A percentile compares a stretch with the other conserved stretches of the same genome.
phyloP scores from a whole-genome alignment of 2,113 vertebrate species.

The Tetrao urogallus region DNA sequence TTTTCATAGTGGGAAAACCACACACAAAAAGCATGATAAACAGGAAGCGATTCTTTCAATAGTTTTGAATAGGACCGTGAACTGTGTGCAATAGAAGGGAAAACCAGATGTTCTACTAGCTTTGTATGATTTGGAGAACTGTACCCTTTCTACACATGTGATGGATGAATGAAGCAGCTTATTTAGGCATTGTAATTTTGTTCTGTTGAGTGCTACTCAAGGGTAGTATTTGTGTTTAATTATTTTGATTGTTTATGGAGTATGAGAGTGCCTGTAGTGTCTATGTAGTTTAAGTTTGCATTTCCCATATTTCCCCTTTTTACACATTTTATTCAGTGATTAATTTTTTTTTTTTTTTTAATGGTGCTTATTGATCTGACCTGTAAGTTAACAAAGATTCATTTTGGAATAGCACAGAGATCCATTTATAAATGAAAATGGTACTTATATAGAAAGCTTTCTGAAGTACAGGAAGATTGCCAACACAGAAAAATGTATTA shows the following conservation, averaged over 20 bases:
- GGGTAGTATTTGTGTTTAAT: not conserved
- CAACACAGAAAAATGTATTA: slow-evolving; percentile 33
- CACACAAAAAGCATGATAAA: not conserved
- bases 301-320: not conserved
- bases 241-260: not conserved
- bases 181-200: not conserved
- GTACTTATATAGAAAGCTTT: slow-evolving; percentile 39
- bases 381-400: slow-evolving; percentile 2
- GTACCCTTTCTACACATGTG: not conserved
- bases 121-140: not conserved
- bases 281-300: not conserved
- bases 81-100: not conserved
- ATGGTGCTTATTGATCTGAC: not conserved
- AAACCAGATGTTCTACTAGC: not conserved
- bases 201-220: not conserved
- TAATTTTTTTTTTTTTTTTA: not conserved
- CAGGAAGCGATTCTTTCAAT: not conserved
- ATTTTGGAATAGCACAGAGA: slow-evolving; percentile 17
- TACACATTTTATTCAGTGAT: not conserved
- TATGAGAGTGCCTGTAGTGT: not conserved
- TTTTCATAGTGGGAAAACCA: not conserved
- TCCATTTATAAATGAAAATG: slow-evolving; percentile 42
- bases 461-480: slow-evolving; percentile 24
- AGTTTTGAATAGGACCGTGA: not conserved
- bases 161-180: not conserved